Conservation (phyloP, 2,113 vertebrate species). For the Heterocephalus glaber region DNA sequence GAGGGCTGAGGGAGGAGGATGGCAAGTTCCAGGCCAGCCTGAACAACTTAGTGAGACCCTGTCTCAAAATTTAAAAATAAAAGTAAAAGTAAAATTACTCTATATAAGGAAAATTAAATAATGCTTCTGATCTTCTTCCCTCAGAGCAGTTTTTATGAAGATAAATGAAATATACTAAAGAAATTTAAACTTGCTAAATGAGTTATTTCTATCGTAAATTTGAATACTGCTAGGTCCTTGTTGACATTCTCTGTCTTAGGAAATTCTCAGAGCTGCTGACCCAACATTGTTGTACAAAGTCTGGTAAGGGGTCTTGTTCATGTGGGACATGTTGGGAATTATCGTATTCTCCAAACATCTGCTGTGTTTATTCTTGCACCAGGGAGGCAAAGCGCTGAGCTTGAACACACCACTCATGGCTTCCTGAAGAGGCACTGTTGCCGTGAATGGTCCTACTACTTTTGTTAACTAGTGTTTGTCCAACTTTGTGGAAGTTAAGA, state of each 20-base stretch:
- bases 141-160: constrained; percentile 12
- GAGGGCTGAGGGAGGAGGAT: neutral
- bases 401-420: neutral
- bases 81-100: neutral
- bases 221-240: neutral
- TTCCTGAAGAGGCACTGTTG: neutral
- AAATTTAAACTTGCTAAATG: neutral
- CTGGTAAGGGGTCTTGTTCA: neutral
- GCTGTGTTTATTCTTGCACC: neutral
- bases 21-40: neutral
- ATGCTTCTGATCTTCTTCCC: neutral
- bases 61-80: neutral
- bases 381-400: neutral
- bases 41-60: neutral
- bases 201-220: neutral
- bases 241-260: neutral
- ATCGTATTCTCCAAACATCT: neutral
- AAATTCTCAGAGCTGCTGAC: neutral
- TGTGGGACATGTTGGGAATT: neutral
- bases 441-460: neutral
- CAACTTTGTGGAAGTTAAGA: neutral
- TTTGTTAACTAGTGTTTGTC: neutral
- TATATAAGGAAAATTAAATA: neutral
- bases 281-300: neutral
- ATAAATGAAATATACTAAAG: constrained; percentile 29